A percentile compares a stretch with the other conserved stretches of the same genome.
Evolutionary conservation across 2,888 invertebrate genomes (phyloP).

Genomic region (Ferdinandea cuprea): DNA sequence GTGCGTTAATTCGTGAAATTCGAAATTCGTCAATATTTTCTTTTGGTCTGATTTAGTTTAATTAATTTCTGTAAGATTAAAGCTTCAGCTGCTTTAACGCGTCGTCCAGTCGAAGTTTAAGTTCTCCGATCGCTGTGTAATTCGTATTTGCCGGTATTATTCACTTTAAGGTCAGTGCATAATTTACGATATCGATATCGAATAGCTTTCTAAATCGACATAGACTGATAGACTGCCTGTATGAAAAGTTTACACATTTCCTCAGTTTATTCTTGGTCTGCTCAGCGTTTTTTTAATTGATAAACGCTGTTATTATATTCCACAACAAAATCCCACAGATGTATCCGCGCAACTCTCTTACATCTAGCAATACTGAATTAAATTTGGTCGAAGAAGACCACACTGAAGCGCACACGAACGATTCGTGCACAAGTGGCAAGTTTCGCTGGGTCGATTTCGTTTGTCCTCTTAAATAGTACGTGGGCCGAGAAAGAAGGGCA

Average conservation of each 20-base stretch:
- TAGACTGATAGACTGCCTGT: conserved; percentile 33
- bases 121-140: conserved; percentile 41
- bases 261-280: conserved; percentile 34
- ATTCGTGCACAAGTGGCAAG: conserved; percentile 58
- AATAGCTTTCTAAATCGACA: conserved; percentile 53
- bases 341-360: conserved; percentile 50
- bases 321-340: conserved; percentile 42
- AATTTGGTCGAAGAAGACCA: conserved; percentile 65
- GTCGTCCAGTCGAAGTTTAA: conserved; percentile 51
- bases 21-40: conserved; percentile 41
- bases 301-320: conserved; percentile 28
- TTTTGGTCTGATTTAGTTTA: conserved; percentile 35
- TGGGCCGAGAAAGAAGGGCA: conserved; percentile 55
- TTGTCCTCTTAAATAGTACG: conserved; percentile 54
- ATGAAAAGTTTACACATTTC: conserved; percentile 56
- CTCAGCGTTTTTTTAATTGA: no score
- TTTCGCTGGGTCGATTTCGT: conserved; percentile 56
- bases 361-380: conserved; percentile 66
- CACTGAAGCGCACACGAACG: conserved; percentile 47
- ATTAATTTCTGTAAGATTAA: conserved; percentile 62
- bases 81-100: no score
- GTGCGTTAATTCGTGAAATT: conserved; percentile 59
- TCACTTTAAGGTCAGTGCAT: conserved; percentile 46
- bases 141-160: conserved; percentile 1
- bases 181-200: conserved; percentile 30